Conservation (phyloP, 2,888 invertebrate genomes). For the Acanthacorydalis orientalis region DNA sequence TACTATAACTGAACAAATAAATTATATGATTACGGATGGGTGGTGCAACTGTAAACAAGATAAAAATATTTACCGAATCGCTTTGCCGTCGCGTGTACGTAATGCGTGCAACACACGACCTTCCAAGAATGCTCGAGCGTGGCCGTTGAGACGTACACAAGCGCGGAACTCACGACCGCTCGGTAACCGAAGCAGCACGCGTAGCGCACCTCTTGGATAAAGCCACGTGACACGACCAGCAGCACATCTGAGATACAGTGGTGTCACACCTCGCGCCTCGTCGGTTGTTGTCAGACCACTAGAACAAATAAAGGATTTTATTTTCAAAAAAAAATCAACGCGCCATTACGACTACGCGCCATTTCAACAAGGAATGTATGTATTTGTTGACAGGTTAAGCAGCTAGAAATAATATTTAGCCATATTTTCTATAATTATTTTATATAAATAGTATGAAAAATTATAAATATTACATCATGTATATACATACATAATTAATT, state of each 20-base stretch:
- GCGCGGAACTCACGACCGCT: slow-evolving; percentile 42
- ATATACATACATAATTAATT: too few species aligned
- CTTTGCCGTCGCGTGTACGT: slow-evolving; percentile 37
- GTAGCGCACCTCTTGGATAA: slow-evolving; percentile 56
- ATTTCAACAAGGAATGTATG: too few species aligned
- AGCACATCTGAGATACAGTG: slow-evolving; percentile 58
- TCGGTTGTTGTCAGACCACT: slow-evolving; percentile 37
- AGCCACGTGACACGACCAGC: slow-evolving; percentile 57
- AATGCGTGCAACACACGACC: slow-evolving; percentile 40
- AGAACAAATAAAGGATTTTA: slow-evolving; percentile 21
- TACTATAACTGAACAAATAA: too few species aligned
- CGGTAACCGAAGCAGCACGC: slow-evolving; percentile 43
- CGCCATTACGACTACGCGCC: too few species aligned
- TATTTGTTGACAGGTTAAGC: too few species aligned
- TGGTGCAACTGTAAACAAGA: background rate
- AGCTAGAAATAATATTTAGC: too few species aligned
- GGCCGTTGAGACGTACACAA: slow-evolving; percentile 42
- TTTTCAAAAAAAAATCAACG: too few species aligned
- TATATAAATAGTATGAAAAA: too few species aligned
- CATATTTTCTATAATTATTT: too few species aligned
- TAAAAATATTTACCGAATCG: slow-evolving; percentile 19
- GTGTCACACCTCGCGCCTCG: slow-evolving; percentile 45
- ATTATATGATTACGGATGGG: too few species aligned
- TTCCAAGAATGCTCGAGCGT: slow-evolving; percentile 46
- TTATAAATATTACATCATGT: too few species aligned